These are phyloP conservation scores for Anastrepha obliqua DNA, from an alignment of 1,140 invertebrate species.

Conservation along the genomic window DNA sequence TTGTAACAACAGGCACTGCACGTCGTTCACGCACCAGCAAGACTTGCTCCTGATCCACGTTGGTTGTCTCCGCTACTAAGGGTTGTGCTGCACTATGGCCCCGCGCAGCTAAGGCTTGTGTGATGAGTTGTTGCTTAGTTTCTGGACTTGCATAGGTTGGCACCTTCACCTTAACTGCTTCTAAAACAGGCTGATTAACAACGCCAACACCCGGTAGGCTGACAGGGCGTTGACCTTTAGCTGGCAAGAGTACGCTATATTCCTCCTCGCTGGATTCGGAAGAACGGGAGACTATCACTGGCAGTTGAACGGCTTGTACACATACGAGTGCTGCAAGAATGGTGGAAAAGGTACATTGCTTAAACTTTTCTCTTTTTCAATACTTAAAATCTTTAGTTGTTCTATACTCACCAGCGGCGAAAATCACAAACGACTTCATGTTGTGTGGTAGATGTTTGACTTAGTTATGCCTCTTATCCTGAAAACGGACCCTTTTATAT, in stretches of 20 bases:
- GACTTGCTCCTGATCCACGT: background rate
- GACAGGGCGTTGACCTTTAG: background rate
- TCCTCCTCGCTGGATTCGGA: constrained; percentile 31
- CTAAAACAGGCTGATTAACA: background rate
- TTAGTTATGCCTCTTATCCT: background rate
- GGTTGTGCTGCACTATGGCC: background rate
- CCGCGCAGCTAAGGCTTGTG: background rate
- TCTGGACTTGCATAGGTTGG: background rate
- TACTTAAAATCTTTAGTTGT: no score
- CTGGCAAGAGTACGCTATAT: background rate
- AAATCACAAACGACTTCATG: constrained; percentile 18
- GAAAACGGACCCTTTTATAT: background rate
- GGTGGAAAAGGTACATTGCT: no score
- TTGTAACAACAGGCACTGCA: background rate
- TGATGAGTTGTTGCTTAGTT: background rate
- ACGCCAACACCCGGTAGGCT: background rate
- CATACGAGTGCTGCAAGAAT: background rate
- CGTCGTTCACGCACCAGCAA: background rate
- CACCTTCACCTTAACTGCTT: constrained; percentile 20
- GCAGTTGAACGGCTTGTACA: background rate
- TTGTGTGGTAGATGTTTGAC: background rate
- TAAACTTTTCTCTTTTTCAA: no score
- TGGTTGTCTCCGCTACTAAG: background rate
- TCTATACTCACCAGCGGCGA: background rate
- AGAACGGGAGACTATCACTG: background rate